Evolutionary conservation across 1,140 invertebrate genomes (phyloP).

Genomic region (Bactericera cockerelli): DNA sequence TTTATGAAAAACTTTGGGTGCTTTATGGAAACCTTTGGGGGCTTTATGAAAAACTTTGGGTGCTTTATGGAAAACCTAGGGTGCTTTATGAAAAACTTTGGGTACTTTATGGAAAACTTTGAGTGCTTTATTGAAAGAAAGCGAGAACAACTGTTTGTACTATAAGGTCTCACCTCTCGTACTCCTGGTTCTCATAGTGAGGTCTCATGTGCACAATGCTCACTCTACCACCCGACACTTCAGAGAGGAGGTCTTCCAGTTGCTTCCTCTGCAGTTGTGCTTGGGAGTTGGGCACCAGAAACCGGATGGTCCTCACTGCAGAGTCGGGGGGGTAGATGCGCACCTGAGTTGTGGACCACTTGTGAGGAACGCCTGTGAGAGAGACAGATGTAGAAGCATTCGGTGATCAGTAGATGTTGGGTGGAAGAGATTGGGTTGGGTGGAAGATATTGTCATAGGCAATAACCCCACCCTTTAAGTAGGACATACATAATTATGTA

Average conservation of each 20-base stretch:
- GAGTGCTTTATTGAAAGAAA: too few relatives aligned
- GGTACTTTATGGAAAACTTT: too few relatives aligned
- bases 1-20: too few relatives aligned
- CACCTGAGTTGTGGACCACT: conserved; percentile 44
- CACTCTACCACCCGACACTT: conserved; percentile 58
- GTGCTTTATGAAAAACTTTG: too few relatives aligned
- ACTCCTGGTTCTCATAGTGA: conserved; percentile 32
- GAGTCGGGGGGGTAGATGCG: conserved; percentile 49
- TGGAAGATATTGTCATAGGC: too few relatives aligned
- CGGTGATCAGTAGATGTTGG: neutral
- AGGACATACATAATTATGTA: too few relatives aligned
- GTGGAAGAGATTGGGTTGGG: too few relatives aligned
- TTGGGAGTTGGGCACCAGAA: conserved; percentile 50
- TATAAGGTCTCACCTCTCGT: neutral
- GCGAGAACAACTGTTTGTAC: too few relatives aligned
- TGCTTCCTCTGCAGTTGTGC: conserved; percentile 47
- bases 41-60: too few relatives aligned
- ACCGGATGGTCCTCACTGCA: conserved; percentile 51
- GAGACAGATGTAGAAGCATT: neutral
- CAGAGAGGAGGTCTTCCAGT: conserved; percentile 51
- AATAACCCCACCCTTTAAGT: too few relatives aligned
- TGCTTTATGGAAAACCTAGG: too few relatives aligned
- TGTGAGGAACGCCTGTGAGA: conserved; percentile 43
- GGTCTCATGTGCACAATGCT: conserved; percentile 54
- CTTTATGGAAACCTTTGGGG: too few relatives aligned